Evolutionary conservation across 2,113 vertebrate species (phyloP), one percentile per base, ranked within the genome.

Genomic region (Isurus oxyrinchus): DNA sequence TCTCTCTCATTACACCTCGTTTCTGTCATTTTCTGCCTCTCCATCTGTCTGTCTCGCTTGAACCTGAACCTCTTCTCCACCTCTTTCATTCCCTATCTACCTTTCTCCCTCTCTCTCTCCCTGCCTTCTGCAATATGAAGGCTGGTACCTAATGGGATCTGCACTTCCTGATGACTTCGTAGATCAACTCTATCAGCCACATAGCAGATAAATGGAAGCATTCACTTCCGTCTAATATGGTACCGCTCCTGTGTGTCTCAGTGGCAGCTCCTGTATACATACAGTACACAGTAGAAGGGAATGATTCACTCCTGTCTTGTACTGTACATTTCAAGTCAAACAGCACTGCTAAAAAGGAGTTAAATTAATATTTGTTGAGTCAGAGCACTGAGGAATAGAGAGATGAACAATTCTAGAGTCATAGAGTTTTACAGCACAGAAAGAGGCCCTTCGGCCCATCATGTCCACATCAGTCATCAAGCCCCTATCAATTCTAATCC

Each of bases 61-160:
- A 19, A 8, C 55, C 94, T 66, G 27, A 6, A 23, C 23, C 67
- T 25, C 67, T 95, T 94, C 94, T n/a, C 35, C 25, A 27, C 94
- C 94, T 59, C 55, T 59, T 31, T 31, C n/a, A 27, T 23, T 61
- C 16, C 13, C n/a, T 35, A 25, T 59, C 91, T 55, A 25, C 44
- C 49, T 63, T 59, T n/a, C 67, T 69, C 23, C 11, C 31, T 63
- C 19, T 19, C 59, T 59, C 59, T 23, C 61, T 95, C 61, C 25
- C 61, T 95, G 31, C 6, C 61, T n/a, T n/a, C 94, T n/a, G 44
- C 31, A 79, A 0, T 35, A 79, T 35, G 27, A 79, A 79, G 72
- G 1, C 8, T 10, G 2, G 35, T n/a, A 31, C 2, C 10, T 8
- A 13, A 1, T 21, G 13, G 2, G 0, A 1, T 13, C 31, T 13